Evolutionary conservation across 2,113 vertebrate genomes (phyloP).

Genomic region (Tyrannus savana): DNA sequence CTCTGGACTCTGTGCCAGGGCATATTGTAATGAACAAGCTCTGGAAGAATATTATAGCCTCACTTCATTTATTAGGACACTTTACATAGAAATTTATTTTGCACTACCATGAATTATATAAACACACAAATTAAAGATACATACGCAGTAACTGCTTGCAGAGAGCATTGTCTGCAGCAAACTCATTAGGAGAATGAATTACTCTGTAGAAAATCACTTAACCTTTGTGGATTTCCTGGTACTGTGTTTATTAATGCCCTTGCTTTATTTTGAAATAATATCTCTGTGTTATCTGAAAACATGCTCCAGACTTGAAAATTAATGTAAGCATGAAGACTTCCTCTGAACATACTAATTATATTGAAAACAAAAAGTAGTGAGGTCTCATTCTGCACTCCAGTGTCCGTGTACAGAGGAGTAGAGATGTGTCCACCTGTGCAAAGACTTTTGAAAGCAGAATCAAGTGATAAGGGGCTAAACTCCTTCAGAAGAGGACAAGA

Average conservation of each 20-base stretch:
- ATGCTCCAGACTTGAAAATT: background rate
- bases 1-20: background rate
- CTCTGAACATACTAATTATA: background rate
- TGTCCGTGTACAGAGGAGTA: background rate
- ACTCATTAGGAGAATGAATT: conserved; percentile 32
- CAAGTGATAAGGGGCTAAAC: background rate
- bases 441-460: background rate
- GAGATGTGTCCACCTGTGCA: background rate
- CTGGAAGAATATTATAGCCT: conserved; percentile 19
- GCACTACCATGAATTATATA: conserved; percentile 6
- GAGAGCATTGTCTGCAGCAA: background rate
- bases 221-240: conserved; percentile 46
- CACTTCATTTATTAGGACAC: conserved; percentile 28
- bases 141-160: background rate
- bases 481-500: background rate
- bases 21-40: conserved; percentile 20
- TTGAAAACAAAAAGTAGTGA: background rate
- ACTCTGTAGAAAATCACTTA: conserved; percentile 32
- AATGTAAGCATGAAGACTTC: background rate
- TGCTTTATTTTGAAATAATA: conserved; percentile 29
- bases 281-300: background rate
- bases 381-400: background rate
- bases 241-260: conserved; percentile 27
- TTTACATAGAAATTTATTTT: conserved; percentile 35
- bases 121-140: conserved; percentile 34